phyloP scores from a whole-genome alignment of 2,888 invertebrate species.

The Candidula unifasciata region DNA sequence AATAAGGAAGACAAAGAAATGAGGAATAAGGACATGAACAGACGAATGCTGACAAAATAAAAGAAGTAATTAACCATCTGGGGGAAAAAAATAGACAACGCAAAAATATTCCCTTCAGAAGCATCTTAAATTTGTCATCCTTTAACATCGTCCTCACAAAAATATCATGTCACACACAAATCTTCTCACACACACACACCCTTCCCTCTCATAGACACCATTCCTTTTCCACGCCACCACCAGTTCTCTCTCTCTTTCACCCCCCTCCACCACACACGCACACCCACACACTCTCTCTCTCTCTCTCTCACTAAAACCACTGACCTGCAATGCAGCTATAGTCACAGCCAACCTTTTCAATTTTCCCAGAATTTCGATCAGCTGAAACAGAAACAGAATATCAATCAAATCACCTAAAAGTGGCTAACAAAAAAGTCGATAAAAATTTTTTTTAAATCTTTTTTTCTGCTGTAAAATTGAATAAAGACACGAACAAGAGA shows the following conservation, averaged over 20 bases:
- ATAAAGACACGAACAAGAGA: too few species aligned
- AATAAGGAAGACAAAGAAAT: too few species aligned
- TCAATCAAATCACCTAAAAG: background rate
- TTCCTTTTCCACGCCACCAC: background rate
- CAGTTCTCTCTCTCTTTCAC: background rate
- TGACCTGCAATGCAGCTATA: constrained; percentile 68
- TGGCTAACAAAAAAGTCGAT: too few species aligned
- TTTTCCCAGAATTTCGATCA: constrained; percentile 67
- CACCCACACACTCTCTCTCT: background rate
- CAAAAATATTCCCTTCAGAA: too few species aligned
- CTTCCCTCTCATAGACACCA: background rate
- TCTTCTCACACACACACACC: background rate
- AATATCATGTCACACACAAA: background rate
- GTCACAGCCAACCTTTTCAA: constrained; percentile 64
- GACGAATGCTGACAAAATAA: too few species aligned
- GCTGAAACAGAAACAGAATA: constrained; percentile 58
- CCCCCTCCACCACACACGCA: background rate
- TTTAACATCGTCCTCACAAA: too few species aligned
- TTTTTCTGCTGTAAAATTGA: too few species aligned
- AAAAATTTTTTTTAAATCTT: too few species aligned
- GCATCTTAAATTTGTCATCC: too few species aligned
- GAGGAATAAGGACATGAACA: too few species aligned
- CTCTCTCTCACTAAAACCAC: constrained; percentile 3
- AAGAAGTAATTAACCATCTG: too few species aligned
- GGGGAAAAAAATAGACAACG: too few species aligned